These are phyloP conservation scores for Phrynocephalus vlangalii DNA, from an alignment of 2,797 vertebrate species.

Conservation along the genomic window DNA sequence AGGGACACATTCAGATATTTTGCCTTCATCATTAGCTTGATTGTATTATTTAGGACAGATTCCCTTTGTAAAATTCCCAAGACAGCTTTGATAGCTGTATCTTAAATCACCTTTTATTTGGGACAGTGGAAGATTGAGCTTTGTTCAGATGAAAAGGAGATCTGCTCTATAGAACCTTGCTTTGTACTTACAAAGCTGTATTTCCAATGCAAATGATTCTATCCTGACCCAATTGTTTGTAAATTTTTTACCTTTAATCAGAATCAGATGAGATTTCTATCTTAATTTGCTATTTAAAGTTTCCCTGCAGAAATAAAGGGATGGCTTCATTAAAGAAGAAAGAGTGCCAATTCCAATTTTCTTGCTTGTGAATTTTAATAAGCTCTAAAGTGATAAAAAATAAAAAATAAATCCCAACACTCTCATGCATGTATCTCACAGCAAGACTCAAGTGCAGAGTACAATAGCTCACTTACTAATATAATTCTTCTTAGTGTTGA, in stretches of 20 bases:
- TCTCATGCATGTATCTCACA: background rate
- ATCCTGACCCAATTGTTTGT: conserved; percentile 35
- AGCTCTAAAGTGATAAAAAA: conserved; percentile 22
- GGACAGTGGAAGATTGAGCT: background rate
- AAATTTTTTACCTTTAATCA: conserved; percentile 45
- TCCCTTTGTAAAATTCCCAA: background rate
- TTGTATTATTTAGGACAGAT: background rate
- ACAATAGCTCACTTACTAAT: background rate
- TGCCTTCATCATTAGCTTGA: background rate
- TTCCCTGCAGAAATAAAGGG: conserved; percentile 33
- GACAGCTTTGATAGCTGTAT: background rate
- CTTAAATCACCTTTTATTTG: conserved; percentile 3
- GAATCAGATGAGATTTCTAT: conserved; percentile 35
- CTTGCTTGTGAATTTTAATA: conserved; percentile 13
- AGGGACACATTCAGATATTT: background rate
- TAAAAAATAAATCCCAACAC: background rate
- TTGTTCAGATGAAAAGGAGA: conserved; percentile 26
- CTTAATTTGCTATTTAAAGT: conserved; percentile 40
- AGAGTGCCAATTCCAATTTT: conserved; percentile 26
- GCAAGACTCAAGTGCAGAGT: background rate
- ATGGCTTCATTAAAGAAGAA: conserved; percentile 19
- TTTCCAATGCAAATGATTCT: conserved; percentile 44
- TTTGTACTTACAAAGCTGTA: conserved; percentile 19
- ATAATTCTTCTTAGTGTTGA: background rate
- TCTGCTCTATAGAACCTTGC: background rate